Evolutionary conservation across 2,888 invertebrate species (phyloP), one percentile per base, ranked within the genome.

Genomic region (Notocelia uddmanniana): DNA sequence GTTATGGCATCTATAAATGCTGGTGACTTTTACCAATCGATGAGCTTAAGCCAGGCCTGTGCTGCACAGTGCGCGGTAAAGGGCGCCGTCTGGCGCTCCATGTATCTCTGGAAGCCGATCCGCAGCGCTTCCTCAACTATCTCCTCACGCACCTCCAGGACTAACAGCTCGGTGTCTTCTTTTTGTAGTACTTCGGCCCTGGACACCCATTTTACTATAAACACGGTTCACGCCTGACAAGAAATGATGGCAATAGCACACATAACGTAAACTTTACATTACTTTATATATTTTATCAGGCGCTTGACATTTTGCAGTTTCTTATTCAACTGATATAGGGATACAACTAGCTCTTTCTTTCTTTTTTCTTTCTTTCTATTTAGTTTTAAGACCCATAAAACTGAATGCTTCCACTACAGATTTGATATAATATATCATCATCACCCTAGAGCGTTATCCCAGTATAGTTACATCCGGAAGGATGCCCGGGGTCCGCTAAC

Each of bases 101-200:
- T 90, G 73, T 94, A 94, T 2, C 78, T 78, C 6, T 81, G 77
- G 69, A 92, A 90, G 63, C 84, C 84, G 34, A 88, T 82, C 5
- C 77, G 74, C 19, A 92, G 68, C 0, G 89, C 90, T 0, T 79
- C 81, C 10, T 91, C 90, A 15, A 94, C 26, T 5, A 94, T 87
- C 73, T 94, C 92, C 74, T 94, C 94, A 0, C 94, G 85, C 6
- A 94, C 81, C 21, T 92, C 90, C 37, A 91, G 86, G 2, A 92
- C 80, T 31, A 92, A 62, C 26, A 92, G 76, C 69, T 94, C 92
- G 10, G 82, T 85, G 58, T 94, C 94, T 76, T 94, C 93, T 69
- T 89, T 90, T 74, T 90, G 88, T 0, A 93, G 78, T 3, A 92
- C 86, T 76, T 93, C 93, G 1, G 87, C 86, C 93, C 93, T 94